These are phyloP conservation scores for Hexactinellida sp. DNA, from an alignment of 37 sponge, comb jelly and placozoan species.

Conservation along the genomic window DNA sequence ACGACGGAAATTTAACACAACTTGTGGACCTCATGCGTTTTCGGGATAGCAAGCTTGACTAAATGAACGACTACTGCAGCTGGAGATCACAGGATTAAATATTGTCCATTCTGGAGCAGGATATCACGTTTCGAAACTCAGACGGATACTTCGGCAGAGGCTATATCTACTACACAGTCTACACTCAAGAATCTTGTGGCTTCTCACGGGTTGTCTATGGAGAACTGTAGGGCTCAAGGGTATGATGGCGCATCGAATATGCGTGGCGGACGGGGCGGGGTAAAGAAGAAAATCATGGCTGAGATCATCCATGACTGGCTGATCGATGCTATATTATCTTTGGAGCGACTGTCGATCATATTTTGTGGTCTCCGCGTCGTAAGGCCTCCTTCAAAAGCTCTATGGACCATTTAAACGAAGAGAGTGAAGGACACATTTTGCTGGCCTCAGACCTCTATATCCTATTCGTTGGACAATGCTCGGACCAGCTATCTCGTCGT, in stretches of 20 bases:
- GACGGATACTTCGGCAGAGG: constrained; percentile 9
- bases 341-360: constrained; percentile 7
- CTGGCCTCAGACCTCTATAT: constrained; percentile 1
- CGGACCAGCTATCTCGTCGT: constrained; percentile 14
- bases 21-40: constrained; percentile 9
- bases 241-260: constrained; percentile 17
- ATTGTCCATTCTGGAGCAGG: constrained; percentile 5
- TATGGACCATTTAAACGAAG: not conserved
- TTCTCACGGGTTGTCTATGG: constrained; percentile 18
- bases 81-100: not conserved
- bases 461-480: constrained; percentile 12
- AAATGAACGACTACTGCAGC: not conserved
- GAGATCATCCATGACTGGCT: not conserved
- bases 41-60: constrained; percentile 1
- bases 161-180: not conserved
- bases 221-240: constrained; percentile 18
- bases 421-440: not conserved
- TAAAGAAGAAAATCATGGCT: not conserved
- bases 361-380: constrained; percentile 4
- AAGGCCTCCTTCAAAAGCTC: not conserved
- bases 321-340: not conserved
- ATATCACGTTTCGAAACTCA: constrained; percentile 14
- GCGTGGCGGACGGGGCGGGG: constrained; percentile 7
- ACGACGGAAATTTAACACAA: not conserved
- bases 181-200: constrained; percentile 17